phyloP scores from a whole-genome alignment of 2,113 vertebrate species.

The Rhabdomys dilectus region DNA sequence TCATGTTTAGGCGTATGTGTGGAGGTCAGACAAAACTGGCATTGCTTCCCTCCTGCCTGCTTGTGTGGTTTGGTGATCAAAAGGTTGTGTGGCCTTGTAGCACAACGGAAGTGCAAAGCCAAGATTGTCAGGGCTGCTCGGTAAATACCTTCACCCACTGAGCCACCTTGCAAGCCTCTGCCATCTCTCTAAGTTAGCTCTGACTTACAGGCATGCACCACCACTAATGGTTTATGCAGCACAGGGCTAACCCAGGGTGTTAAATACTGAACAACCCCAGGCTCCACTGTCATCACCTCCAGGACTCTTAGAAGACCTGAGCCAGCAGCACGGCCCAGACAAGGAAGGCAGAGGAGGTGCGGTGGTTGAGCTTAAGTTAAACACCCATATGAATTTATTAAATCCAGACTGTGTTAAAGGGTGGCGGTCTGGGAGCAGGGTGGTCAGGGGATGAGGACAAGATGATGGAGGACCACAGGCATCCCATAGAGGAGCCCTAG shows the following conservation, averaged over 20 bases:
- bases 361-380: constrained; percentile 76
- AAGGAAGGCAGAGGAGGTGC: neutral
- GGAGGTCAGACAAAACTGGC: neutral
- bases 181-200: neutral
- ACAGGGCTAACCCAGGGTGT: neutral
- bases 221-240: neutral
- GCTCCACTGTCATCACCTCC: no score
- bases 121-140: neutral
- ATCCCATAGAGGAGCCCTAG: constrained; percentile 24
- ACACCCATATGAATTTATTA: constrained; percentile 87
- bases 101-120: neutral
- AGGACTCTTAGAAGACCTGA: neutral
- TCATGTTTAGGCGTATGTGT: no score
- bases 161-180: neutral
- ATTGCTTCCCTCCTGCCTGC: neutral
- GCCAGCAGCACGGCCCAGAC: neutral
- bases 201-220: neutral
- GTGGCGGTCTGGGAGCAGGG: constrained; percentile 60
- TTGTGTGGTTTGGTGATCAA: neutral
- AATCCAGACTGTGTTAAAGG: constrained; percentile 84
- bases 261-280: no score
- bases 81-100: neutral
- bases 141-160: neutral
- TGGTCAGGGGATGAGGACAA: constrained; percentile 39
- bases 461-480: constrained; percentile 49